Evolutionary conservation across 2,113 vertebrate species (phyloP), one percentile per base, ranked within the genome.

Genomic region (Oriolus oriolus): DNA sequence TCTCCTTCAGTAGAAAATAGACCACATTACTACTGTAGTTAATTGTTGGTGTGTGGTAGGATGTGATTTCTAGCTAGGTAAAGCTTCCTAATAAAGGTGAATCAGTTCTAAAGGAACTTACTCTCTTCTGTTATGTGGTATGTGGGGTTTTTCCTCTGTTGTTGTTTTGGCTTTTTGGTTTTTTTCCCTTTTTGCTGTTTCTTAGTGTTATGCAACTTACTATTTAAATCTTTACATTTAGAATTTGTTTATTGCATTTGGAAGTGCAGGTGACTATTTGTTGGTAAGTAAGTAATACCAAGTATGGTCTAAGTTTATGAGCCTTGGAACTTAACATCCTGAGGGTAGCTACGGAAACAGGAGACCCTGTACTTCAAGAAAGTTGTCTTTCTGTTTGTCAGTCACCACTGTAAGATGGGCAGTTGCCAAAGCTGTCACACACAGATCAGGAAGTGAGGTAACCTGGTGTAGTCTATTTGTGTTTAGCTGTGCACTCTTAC

Each of bases 141-240:
- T 2, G 1, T 42, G 17, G 1, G 3, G 0, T 2, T n/a, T 86
- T 80, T 50, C 14, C 7, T 65, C 22, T 21, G 49, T 74, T 30
- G 4, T 44, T 64, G 11, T 45, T 92, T 31, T 30, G 17, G 1
- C 2, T 2, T 30, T 16, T 17, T 39, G n/a, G n/a, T 23, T 7
- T 3, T 2, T 2, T 18, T 20, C 13, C 26, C 9, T 21, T 52
- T 66, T 60, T 89, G 10, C 13, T 59, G 1, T 37, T 50, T 30
- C 8, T 41, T 78, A 17, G 5, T 70, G 10, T 69, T 90, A 19
- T 1, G 1, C 15, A n/a, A 59, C 27, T 84, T 78, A 56, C 27
- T 61, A 3, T 54, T 21, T 70, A 33, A 31, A 10, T 57, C 33
- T 63, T 77, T 60, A 44, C 5, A 33, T 73, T 70, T 75, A 47